Evolutionary conservation across 2,888 invertebrate species (phyloP).

Genomic region (Chrysolina americana): DNA sequence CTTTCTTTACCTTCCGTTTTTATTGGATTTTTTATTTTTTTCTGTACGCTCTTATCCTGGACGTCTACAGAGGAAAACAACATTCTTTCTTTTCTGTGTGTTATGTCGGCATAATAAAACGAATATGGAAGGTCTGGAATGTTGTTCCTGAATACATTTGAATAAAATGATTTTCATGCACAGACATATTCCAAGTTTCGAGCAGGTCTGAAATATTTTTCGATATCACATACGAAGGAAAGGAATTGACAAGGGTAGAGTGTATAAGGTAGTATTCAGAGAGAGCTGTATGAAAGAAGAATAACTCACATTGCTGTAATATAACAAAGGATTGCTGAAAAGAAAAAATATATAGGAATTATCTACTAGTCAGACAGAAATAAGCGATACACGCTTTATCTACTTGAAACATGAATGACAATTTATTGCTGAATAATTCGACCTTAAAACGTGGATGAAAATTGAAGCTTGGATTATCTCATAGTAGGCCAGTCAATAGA

Average conservation of each 20-base stretch:
- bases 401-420: too few relatives aligned
- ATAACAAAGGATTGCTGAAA: too few relatives aligned
- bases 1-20: slow-evolving; percentile 41
- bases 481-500: too few relatives aligned
- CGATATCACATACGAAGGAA: not conserved
- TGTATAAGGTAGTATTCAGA: not conserved
- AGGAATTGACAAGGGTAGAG: not conserved
- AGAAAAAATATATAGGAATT: too few relatives aligned
- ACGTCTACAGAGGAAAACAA: slow-evolving; percentile 39
- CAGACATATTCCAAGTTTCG: slow-evolving; percentile 38
- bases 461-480: too few relatives aligned
- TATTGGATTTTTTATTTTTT: slow-evolving; percentile 42
- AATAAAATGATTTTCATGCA: slow-evolving; percentile 40
- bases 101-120: slow-evolving; percentile 37
- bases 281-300: not conserved
- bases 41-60: slow-evolving; percentile 37
- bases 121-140: slow-evolving; percentile 40
- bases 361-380: too few relatives aligned
- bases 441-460: too few relatives aligned
- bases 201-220: slow-evolving; percentile 6
- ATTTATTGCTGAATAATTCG: too few relatives aligned
- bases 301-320: too few relatives aligned
- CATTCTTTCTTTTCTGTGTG: slow-evolving; percentile 36
- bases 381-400: too few relatives aligned
- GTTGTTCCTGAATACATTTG: slow-evolving; percentile 45